A percentile compares a stretch with the other conserved stretches of the same genome.
These are phyloP conservation scores for Pelecanoides urinatrix DNA, from an alignment of 2,113 vertebrate species.

Conservation along the genomic window DNA sequence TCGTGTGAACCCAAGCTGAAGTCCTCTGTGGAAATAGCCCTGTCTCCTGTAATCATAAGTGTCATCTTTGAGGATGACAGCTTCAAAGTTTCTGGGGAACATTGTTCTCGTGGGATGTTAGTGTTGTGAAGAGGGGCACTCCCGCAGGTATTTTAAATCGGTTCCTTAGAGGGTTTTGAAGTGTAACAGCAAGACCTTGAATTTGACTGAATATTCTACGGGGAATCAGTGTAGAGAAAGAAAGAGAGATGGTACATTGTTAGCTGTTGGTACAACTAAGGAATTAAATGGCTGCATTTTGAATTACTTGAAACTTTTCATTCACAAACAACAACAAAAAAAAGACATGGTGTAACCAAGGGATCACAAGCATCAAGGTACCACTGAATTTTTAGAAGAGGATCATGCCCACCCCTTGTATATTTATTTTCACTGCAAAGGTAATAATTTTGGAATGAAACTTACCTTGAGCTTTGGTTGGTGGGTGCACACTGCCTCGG, in stretches of 20 bases:
- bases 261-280: not conserved
- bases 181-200: not conserved
- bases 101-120: not conserved
- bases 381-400: not conserved
- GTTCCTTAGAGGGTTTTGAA: not conserved
- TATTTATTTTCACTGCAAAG: not conserved
- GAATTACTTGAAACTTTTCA: not conserved
- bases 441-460: not conserved
- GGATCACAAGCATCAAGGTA: not conserved
- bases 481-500: not conserved
- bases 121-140: not conserved
- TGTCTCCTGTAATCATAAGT: not conserved
- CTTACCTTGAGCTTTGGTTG: not conserved
- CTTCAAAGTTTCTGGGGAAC: not conserved
- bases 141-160: not conserved
- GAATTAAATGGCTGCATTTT: not conserved
- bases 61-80: slow-evolving; percentile 22
- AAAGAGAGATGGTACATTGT: not conserved
- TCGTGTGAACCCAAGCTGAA: not conserved
- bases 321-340: not conserved
- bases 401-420: not conserved
- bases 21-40: not conserved
- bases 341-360: not conserved
- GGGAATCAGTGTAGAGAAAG: not conserved
- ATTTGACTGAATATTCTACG: not conserved